A percentile compares a stretch with the other conserved stretches of the same genome.
These are phyloP conservation scores for Megalonaias nervosa DNA, from an alignment of 1,140 invertebrate species.

Conservation along the genomic window DNA sequence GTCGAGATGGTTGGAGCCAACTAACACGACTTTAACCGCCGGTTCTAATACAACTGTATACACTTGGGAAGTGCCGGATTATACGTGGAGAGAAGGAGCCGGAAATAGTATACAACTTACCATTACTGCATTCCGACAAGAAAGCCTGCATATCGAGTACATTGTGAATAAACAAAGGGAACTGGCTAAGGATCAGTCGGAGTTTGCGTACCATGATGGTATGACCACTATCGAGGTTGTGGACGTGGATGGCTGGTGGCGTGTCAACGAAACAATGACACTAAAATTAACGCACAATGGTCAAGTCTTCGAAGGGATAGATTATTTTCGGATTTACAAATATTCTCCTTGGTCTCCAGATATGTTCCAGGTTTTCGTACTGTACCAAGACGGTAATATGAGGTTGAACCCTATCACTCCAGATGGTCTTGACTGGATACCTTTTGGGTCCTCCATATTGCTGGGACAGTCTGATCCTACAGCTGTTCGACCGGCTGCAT, in stretches of 20 bases:
- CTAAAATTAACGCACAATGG: slow-evolving; percentile 27
- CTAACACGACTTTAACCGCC: slow-evolving; percentile 8
- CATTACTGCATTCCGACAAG: slow-evolving; percentile 5
- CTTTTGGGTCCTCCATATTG: slow-evolving; percentile 45
- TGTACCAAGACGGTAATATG: slow-evolving; percentile 37
- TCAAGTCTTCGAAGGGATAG: slow-evolving; percentile 2
- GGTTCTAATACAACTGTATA: slow-evolving; percentile 13
- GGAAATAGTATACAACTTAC: slow-evolving; percentile 24
- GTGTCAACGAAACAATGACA: slow-evolving; percentile 25
- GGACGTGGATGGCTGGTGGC: slow-evolving; percentile 2
- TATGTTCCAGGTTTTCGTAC: slow-evolving; percentile 34
- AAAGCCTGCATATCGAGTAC: slow-evolving; percentile 9
- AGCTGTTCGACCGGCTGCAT: slow-evolving; percentile 18
- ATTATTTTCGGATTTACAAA: slow-evolving; percentile 27
- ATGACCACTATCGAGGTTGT: slow-evolving; percentile 7
- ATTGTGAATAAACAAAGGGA: neutral
- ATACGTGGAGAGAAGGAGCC: slow-evolving; percentile 21
- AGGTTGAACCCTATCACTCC: slow-evolving; percentile 29
- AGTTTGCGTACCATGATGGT: slow-evolving; percentile 7
- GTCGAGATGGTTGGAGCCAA: neutral
- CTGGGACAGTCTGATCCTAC: slow-evolving; percentile 37
- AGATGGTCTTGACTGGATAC: slow-evolving; percentile 36
- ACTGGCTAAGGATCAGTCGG: neutral
- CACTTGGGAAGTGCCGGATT: slow-evolving; percentile 21
- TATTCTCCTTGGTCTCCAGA: slow-evolving; percentile 33